These are phyloP conservation scores for Dunckerocampus dactyliophorus DNA, from an alignment of 2,113 vertebrate species.

Conservation along the genomic window DNA sequence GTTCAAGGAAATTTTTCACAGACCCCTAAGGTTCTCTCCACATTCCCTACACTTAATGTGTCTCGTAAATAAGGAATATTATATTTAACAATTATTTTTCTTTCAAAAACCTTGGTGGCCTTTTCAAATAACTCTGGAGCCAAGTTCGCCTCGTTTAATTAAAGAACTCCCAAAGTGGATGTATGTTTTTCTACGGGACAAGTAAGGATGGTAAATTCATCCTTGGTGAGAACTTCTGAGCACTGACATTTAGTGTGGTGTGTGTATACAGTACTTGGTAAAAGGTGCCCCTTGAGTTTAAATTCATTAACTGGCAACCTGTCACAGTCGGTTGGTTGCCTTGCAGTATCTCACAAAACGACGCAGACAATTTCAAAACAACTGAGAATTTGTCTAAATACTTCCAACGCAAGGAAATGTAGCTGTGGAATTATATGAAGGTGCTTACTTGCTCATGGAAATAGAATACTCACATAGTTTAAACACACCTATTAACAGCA, in stretches of 20 bases:
- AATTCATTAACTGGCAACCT: neutral
- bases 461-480: too few relatives aligned
- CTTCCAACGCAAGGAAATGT: too few relatives aligned
- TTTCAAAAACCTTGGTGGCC: constrained; percentile 37
- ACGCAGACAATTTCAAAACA: too few relatives aligned
- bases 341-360: too few relatives aligned
- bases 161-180: constrained; percentile 2
- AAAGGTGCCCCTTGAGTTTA: constrained; percentile 53
- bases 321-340: too few relatives aligned
- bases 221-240: constrained; percentile 37
- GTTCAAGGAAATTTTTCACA: constrained; percentile 1
- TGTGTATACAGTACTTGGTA: constrained; percentile 41
- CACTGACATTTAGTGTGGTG: constrained; percentile 45
- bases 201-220: constrained; percentile 36
- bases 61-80: constrained; percentile 17
- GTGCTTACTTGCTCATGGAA: too few relatives aligned
- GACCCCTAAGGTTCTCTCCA: neutral
- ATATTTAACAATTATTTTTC: constrained; percentile 25
- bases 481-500: too few relatives aligned
- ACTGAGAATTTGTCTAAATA: too few relatives aligned
- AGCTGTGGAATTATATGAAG: too few relatives aligned
- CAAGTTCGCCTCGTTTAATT: constrained; percentile 29
- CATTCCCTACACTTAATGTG: neutral
- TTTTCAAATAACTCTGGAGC: constrained; percentile 27
- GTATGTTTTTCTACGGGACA: neutral